Evolutionary conservation across 2,888 invertebrate species (phyloP).

Genomic region (Arge pagana): DNA sequence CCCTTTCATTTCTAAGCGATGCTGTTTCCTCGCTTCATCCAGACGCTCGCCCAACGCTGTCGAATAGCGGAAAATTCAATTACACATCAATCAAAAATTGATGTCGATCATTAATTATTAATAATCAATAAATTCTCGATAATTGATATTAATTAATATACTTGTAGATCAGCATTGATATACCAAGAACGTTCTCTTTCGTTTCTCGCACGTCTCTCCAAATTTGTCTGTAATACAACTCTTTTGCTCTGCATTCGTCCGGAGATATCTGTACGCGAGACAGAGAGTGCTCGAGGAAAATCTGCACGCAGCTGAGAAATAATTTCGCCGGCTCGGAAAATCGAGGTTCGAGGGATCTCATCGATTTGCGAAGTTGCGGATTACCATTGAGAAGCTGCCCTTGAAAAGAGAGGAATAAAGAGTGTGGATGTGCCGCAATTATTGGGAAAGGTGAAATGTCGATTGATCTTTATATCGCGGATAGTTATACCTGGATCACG

Average conservation of each 20-base stretch:
- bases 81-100: not conserved
- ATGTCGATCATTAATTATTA: not conserved
- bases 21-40: conserved; percentile 26
- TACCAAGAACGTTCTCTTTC: conserved; percentile 23
- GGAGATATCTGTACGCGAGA: conserved; percentile 24
- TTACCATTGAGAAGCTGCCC: conserved; percentile 22
- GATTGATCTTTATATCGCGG: no score
- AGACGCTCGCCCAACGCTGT: no score
- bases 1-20: conserved; percentile 13
- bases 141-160: not conserved
- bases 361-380: conserved; percentile 16
- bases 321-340: conserved; percentile 16
- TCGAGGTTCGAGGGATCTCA: not conserved
- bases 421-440: no score
- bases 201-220: conserved; percentile 13
- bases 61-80: no score
- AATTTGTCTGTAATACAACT: conserved; percentile 23
- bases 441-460: no score
- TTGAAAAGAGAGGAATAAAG: no score
- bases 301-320: conserved; percentile 30
- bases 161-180: not conserved
- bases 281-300: conserved; percentile 30
- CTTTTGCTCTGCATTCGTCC: conserved; percentile 26
- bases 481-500: no score
- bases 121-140: not conserved